Evolutionary conservation across 2,113 vertebrate species (phyloP), one percentile per base, ranked within the genome.

Genomic region (Myodes glareolus): DNA sequence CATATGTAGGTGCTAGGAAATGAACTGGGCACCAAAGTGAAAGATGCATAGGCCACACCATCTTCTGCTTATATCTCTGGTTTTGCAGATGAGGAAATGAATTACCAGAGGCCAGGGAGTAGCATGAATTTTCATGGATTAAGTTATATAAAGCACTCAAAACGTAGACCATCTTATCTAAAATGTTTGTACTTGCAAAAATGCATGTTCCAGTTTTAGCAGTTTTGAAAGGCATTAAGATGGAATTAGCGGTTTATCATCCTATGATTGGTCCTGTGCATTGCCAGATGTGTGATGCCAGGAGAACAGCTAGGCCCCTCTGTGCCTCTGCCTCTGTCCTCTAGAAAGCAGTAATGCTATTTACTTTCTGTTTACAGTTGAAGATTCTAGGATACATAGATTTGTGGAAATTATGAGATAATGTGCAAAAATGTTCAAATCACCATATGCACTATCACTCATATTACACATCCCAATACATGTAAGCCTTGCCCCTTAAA

Each of bases 131-230:
- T 70, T 47, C 29, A 89, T 1, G 23, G 1, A 42, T 33, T 39
- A 14, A 39, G 2, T 33, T 7, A 23, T 0, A 7, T 29, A 0
- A 52, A 88, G 25, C 47, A 11, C 61, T 12, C n/a, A 45, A 65
- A 55, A 55, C 12, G 19, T 1, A 0, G 42, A 2, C 5, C 7
- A 5, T 70, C 29, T 63, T 29, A 1, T 39, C 33, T 55, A 11
- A 92, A 52, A 50, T 27, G 10, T 94, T n/a, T 42, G 25, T 36
- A 91, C 10, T 88, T 33, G 17, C 1, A 33, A n/a, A n/a, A n/a
- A 5, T 58, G n/a, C 52, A 3, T 6, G 45, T 4, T 3, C 6
- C 3, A 36, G 14, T 21, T 6, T 0, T 0, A 47, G 25, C 10
- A 12, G 3, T 4, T 50, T 21, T 47, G 39, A n/a, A 55, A 33